Conservation (phyloP, 1,140 invertebrate genomes). For the Armadillidium nasatum region DNA sequence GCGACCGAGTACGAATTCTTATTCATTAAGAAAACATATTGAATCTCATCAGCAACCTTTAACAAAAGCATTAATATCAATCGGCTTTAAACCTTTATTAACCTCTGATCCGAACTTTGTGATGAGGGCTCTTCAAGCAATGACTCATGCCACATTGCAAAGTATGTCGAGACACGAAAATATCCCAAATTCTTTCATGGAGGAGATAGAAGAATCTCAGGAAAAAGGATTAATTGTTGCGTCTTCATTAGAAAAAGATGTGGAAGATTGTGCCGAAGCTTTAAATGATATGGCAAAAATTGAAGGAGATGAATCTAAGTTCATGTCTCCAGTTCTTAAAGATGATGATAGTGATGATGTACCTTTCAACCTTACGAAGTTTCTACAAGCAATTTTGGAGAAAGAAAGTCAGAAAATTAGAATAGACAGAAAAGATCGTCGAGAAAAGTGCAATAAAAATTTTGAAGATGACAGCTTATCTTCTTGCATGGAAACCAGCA, state of each 20-base stretch:
- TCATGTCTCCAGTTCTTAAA: neutral
- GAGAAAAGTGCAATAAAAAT: neutral
- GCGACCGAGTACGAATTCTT: constrained; percentile 23
- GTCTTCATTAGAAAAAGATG: neutral
- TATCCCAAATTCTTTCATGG: neutral
- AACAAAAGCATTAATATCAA: neutral
- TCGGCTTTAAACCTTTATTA: neutral
- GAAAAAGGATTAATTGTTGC: neutral
- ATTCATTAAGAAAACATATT: constrained; percentile 29
- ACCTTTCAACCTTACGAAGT: neutral
- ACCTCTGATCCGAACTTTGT: constrained; percentile 14
- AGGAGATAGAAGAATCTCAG: neutral
- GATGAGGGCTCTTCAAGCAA: constrained; percentile 23
- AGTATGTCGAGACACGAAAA: constrained; percentile 4
- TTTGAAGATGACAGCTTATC: neutral
- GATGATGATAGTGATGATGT: neutral
- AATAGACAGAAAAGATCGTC: neutral
- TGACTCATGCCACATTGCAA: constrained; percentile 12
- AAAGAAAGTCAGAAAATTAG: neutral
- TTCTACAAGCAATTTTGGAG: neutral
- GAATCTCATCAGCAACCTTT: constrained; percentile 32
- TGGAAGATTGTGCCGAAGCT: neutral
- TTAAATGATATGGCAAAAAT: neutral
- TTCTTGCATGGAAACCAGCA: neutral
- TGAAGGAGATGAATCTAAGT: neutral